Evolutionary conservation across 2,888 invertebrate genomes (phyloP).

Genomic region (Nymphalis c-album): DNA sequence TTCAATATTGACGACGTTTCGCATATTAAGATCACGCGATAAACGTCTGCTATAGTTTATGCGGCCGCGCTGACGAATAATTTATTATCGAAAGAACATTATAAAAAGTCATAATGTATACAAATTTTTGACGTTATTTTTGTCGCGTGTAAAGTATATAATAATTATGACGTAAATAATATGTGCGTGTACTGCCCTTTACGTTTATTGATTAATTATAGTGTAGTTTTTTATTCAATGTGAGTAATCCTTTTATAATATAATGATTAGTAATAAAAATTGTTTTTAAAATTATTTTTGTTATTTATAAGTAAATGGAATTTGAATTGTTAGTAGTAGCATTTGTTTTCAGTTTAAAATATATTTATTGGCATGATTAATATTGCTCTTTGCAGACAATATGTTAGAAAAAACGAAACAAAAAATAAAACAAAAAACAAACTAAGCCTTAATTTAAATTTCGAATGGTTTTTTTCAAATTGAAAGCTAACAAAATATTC

Average conservation of each 20-base stretch:
- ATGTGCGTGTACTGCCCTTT: not conserved
- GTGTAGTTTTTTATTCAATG: not conserved
- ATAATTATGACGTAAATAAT: conserved; percentile 4
- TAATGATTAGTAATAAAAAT: too few relatives aligned
- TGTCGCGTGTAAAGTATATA: not conserved
- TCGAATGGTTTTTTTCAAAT: not conserved
- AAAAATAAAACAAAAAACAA: too few relatives aligned
- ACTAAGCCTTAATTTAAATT: not conserved
- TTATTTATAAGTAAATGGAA: too few relatives aligned
- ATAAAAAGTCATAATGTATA: conserved; percentile 7
- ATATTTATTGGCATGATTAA: too few relatives aligned
- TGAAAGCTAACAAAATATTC: conserved; percentile 15
- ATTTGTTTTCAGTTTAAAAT: too few relatives aligned
- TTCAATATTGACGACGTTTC: conserved; percentile 30
- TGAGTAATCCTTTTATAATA: not conserved
- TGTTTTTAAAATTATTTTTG: too few relatives aligned
- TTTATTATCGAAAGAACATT: conserved; percentile 6
- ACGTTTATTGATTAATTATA: conserved; percentile 2
- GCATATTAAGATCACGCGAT: conserved; percentile 35
- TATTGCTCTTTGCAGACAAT: too few relatives aligned
- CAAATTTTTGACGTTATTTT: conserved; percentile 14
- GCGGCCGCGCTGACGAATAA: conserved; percentile 2
- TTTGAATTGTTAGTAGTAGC: too few relatives aligned
- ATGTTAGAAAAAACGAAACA: not conserved
- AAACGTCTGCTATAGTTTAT: conserved; percentile 21